phyloP scores from a whole-genome alignment of 1,140 invertebrate species.

The Homarus americanus region DNA sequence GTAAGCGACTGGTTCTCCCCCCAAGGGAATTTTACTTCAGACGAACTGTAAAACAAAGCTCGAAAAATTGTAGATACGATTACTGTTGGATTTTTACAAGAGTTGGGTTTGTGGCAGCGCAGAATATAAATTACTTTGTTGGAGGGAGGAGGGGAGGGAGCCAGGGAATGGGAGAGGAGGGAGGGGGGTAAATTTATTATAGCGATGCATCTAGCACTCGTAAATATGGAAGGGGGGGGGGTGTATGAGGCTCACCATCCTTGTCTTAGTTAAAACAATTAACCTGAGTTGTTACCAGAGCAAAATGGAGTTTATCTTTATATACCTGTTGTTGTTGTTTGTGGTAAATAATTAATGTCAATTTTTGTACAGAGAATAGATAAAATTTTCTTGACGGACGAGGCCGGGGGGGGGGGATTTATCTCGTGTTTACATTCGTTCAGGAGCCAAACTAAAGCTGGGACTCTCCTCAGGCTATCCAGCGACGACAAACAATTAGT shows the following conservation, averaged over 20 bases:
- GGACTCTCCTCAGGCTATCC: too few relatives aligned
- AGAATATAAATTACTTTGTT: constrained; percentile 50
- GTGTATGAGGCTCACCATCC: neutral
- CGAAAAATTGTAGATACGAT: constrained; percentile 64
- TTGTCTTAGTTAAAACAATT: constrained; percentile 37
- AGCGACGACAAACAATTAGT: constrained; percentile 32
- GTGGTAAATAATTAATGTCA: neutral
- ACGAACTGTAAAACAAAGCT: constrained; percentile 62
- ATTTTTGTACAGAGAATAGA: neutral
- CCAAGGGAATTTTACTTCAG: constrained; percentile 33
- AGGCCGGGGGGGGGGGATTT: neutral
- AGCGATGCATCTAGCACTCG: constrained; percentile 34
- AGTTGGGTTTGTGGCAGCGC: constrained; percentile 25
- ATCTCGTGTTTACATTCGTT: neutral
- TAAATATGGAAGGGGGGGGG: constrained; percentile 40
- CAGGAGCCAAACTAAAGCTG: neutral
- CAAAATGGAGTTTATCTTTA: neutral
- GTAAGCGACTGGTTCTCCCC: constrained; percentile 40
- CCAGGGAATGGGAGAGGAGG: neutral
- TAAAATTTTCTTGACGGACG: neutral
- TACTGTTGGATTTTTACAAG: constrained; percentile 55
- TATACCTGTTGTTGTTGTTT: neutral
- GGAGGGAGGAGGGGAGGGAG: neutral
- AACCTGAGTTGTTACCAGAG: constrained; percentile 22
- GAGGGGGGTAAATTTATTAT: constrained; percentile 44